Evolutionary conservation across 2,113 vertebrate species (phyloP), one percentile per base, ranked within the genome.

Genomic region (Cyphomyrus plagiostoma): DNA sequence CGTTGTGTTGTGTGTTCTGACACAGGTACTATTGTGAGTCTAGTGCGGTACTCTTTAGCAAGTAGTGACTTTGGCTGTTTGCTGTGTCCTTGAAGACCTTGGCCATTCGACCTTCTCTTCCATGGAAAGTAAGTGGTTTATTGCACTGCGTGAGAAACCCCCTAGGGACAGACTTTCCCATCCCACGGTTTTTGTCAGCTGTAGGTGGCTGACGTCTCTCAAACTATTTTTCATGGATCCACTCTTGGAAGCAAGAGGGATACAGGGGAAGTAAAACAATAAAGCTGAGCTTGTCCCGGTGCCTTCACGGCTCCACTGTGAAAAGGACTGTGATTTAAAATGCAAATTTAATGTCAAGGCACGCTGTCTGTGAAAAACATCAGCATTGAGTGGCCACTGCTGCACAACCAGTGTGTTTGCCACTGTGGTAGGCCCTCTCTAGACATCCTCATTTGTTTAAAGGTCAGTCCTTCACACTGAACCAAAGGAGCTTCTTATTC

Each of bases 271-370:
- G 35, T 80, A 15, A 26, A 70, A 46, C 11, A 23, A 46, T 30
- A 13, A 84, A 23, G 0, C 4, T 88, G 53, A 19, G 86, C 45
- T 62, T 88, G 89, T 91, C 35, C 74, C 35, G 87, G 9, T 91
- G n/a, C 90, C 89, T 87, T 92, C 88, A 7, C 91, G 30, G 58
- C 53, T 93, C 77, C 62, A 83, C 89, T 92, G 92, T 94, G 92
- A 92, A 95, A 90, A 93, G 89, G 87, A 88, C 89, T 91, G 88
- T 17, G 66, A 93, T 93, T 94, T 92, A 91, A 94, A 93, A 95
- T 93, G 92, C 91, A 94, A 94, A 94, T 92, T 87, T 86, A 83
- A 74, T 80, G 89, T 92, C 80, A 88, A 90, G 35, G 35, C 77
- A 82, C 90, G 91, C 92, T 89, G 88, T 90, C 91, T 91, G 90